Base-by-base conservation (phyloP, 23 tunicate species). In the Aplidium turbinatum region DNA sequence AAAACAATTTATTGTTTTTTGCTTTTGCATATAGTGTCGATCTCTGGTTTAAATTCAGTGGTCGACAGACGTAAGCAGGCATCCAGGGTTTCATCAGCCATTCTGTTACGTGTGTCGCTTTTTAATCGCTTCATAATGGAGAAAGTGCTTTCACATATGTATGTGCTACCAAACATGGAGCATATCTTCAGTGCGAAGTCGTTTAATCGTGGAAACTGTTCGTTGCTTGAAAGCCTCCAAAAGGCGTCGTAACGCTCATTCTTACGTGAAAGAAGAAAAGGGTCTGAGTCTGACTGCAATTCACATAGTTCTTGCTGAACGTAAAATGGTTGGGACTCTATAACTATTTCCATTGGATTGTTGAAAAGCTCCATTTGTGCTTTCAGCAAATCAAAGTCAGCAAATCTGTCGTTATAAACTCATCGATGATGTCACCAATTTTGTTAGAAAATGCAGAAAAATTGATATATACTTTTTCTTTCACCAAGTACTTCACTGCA, bases 341-440 rank as follows among this genome's bases (percentile, higher is more conserved):
- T 42, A 68, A 42, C 75, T 19, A 68, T 42, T 68, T 68, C 57
- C 75, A 68, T 34, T 22, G 57, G 75, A 68, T 68, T 68, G 24
- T 25, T 0, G 24, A 63, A 63, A 63, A 63, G 70, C 70, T 63
- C 50, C 70, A 63, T n/a, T 30, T 63, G 19, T 63, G 70, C 70
- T 31, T 63, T 63, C 21, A 54, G 61, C 61, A 54, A n/a, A n/a
- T n/a, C n/a, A n/a, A n/a, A n/a, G n/a, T n/a, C n/a, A n/a, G n/a
- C n/a, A n/a, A n/a, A n/a, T n/a, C n/a, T n/a, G n/a, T n/a, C n/a
- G n/a, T n/a, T n/a, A n/a, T n/a, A 54, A 54, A 54, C 20, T 54
- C 61, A 54, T 54, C 61, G 21, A 54, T 54, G 23, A 54, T 54
- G 19, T 54, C 23, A 54, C 23, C 61, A 54, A 54, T 54, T 54